Percentiles rank a stretch among this genome's conserved stretches.
Conservation (phyloP, 2,888 invertebrate species). For the Syritta pipiens region DNA sequence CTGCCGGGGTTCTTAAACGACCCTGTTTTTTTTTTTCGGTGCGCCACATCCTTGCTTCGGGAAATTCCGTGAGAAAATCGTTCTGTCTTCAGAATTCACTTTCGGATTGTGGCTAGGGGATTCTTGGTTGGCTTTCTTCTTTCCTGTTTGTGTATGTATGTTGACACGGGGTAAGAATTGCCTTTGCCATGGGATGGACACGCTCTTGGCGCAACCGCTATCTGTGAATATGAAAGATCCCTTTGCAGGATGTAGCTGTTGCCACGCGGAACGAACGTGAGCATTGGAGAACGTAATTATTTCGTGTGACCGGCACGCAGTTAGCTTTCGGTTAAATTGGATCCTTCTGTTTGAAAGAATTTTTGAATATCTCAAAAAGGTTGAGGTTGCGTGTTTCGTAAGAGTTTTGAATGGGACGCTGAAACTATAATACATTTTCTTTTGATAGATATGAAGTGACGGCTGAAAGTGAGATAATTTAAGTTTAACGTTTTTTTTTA, state of each 20-base stretch:
- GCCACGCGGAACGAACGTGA: conserved; percentile 54
- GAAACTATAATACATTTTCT: conserved; percentile 1
- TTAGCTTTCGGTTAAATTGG: conserved; percentile 31
- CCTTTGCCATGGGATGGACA: conserved; percentile 74
- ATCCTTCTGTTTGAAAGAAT: conserved; percentile 31
- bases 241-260: conserved; percentile 30
- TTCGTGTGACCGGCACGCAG: not conserved
- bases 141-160: conserved; percentile 19
- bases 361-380: no score
- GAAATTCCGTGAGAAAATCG: conserved; percentile 51
- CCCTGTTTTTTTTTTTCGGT: conserved; percentile 23
- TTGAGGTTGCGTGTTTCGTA: conserved; percentile 15
- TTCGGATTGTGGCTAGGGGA: conserved; percentile 45
- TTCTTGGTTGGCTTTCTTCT: conserved; percentile 33
- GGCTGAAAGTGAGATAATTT: no score
- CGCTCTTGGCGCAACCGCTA: conserved; percentile 71
- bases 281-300: conserved; percentile 10
- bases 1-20: conserved; percentile 28
- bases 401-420: conserved; percentile 24
- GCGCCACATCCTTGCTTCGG: conserved; percentile 28
- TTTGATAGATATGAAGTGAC: not conserved
- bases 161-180: conserved; percentile 30
- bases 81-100: conserved; percentile 39
- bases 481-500: no score
- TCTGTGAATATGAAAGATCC: not conserved